These are phyloP conservation scores for Meta bourneti DNA, from an alignment of 2,888 invertebrate genomes.

Conservation along the genomic window DNA sequence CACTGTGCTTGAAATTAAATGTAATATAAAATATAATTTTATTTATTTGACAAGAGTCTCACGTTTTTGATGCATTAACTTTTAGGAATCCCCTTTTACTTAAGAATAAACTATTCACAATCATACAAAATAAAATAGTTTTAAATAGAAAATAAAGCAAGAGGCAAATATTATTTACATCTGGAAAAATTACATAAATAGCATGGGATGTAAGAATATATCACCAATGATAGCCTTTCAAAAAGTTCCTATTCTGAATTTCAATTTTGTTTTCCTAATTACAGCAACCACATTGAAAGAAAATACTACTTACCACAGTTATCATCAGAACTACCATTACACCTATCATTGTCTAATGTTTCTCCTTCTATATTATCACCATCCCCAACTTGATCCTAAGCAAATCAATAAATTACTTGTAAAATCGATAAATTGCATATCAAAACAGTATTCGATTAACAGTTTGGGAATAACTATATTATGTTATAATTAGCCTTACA, in stretches of 20 bases:
- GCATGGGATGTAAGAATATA: background rate
- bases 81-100: too few species aligned
- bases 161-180: background rate
- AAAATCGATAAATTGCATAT: too few species aligned
- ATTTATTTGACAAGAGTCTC: too few species aligned
- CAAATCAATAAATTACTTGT: background rate
- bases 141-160: too few species aligned
- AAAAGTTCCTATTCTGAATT: background rate
- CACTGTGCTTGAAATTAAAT: too few species aligned
- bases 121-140: too few species aligned
- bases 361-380: conserved; percentile 60
- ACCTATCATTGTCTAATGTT: conserved; percentile 70
- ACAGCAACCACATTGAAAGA: background rate
- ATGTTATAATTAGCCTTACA: too few species aligned
- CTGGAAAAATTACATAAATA: background rate
- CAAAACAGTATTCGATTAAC: too few species aligned
- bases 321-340: conserved; percentile 76
- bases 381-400: conserved; percentile 57
- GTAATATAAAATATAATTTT: too few species aligned
- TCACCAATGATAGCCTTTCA: background rate
- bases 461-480: too few species aligned
- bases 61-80: too few species aligned
- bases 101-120: too few species aligned
- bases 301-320: conserved; percentile 66
- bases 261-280: background rate